Base-by-base conservation (phyloP, 2,113 vertebrate species). In the Pagrus major region DNA sequence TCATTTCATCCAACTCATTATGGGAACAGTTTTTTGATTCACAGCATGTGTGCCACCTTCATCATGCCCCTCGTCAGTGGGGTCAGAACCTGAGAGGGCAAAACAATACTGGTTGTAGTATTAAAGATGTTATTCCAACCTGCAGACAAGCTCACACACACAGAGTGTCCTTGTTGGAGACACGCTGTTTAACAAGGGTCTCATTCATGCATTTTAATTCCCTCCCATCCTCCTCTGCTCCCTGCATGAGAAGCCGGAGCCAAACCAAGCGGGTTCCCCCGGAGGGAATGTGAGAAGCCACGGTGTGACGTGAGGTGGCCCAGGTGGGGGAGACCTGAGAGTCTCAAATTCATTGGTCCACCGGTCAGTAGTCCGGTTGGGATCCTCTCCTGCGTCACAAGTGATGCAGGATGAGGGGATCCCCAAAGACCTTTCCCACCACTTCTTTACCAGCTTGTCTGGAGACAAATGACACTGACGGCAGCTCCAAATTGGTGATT, bases 351-450 rank as follows among this genome's bases (percentile, higher is more conserved):
- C 77, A 82, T 47, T 76, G 73, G 69, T 23, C 18, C 64, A 15
- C 47, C 39, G 47, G 51, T 74, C 15, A 29, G 37, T 16, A 9
- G 33, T 23, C 29, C 1, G 46, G 41, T 56, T 0, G 79, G 90
- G 85, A 89, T 79, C 76, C 87, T 87, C 83, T 75, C 44, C 67
- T 90, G 67, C 87, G 84, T 90, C 88, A 93, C 27, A 15, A 4
- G 69, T 83, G 78, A 88, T 70, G 90, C 21, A 21, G 61, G 33
- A 47, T 59, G 18, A 55, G 33, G 86, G 89, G 56, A 74, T 91
- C 90, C 84, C 88, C 76, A 61, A 61, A 76, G 15, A 66, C 29
- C n/a, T 39, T 58, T 80, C 77, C 76, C 73, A 82, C 46, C n/a
- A 6, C 42, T 69, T 11, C 42, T 69, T 11, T 61, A 11, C 64